Base-by-base conservation (phyloP, 2,113 vertebrate species). In the Poicephalus gulielmi region DNA sequence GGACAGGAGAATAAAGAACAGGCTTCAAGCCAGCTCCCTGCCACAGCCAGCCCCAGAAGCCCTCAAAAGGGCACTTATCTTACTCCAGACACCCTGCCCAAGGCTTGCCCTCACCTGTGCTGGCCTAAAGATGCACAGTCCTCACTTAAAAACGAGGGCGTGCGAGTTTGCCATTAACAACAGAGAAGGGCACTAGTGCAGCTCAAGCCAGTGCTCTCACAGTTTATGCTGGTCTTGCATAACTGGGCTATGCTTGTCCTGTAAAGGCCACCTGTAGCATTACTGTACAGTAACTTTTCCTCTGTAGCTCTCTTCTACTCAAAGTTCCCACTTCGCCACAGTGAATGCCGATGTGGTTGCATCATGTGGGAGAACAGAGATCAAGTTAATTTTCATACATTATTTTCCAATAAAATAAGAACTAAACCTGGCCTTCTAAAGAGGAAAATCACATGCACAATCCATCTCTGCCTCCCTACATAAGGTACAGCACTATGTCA, bases 1-100 rank as follows among this genome's bases (percentile, higher is more conserved):
- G 79, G 70, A 95, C 76, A 96, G 14, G 15, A 57, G 37, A 95
- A 93, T 97, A 68, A 97, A 88, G 49, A 30, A 50, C 27, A 46
- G 35, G 53, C 31, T 28, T 20, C 35, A 19, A 70, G 13, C 28
- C 33, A 35, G n/a, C 37, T 43, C 16, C 19, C 1, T 0, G 0
- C 3, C 28, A 59, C 17, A 1, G 53, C 18, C 37, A 89, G 30
- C 24, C 62, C 44, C 1, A 1, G 24, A 19, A 25, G 20, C 37
- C 30, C 20, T 79, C 52, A 9, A 17, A 70, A 64, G 28, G 30
- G 16, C 13, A 81, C 9, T 12, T 24, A 41, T 49, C 25, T 47
- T 30, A 23, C 27, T 78, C 28, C 53, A 74, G 55, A 52, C 11
- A 63, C 46, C 25, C 37, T 60, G 43, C 33, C 50, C 0, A 0